Evolutionary conservation across 2,888 invertebrate species (phyloP), one percentile per base, ranked within the genome.

Genomic region (Synergus gifuensis): DNA sequence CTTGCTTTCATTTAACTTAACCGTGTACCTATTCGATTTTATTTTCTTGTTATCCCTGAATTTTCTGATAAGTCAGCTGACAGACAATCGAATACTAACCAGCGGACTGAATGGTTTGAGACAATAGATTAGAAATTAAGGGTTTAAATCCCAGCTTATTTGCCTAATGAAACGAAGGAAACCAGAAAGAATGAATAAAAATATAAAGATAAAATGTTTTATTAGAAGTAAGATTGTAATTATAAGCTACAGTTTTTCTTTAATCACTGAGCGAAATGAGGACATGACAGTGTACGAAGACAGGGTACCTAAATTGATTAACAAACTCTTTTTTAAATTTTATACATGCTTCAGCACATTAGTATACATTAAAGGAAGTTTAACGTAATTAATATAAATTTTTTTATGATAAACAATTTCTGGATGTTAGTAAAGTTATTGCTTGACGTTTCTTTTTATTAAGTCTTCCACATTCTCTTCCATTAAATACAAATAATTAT

Each of bases 31-130:
- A 28, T 28, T 9, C n/a, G 2, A 9, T 18, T 54, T 18, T 9
- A 12, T 8, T 62, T 22, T 62, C 22, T 4, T 4, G 14, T 5
- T 12, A 60, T 2, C 22, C 12, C 0, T 62, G 3, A 62, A 18
- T 9, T 54, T 18, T 0, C 2, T 8, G 9, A n/a, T 8, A 54
- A 28, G 54, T 36, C 36, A 54, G 49, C 18, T 11, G n/a, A 73
- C n/a, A 54, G 54, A 73, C 73, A 73, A 73, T 73, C 73, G 11
- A 73, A 73, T 73, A 54, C 11, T 4, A 73, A 49, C 16, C 1
- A 73, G 73, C 40, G 73, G 54, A 16, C 49, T 73, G 36, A 73
- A 73, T 73, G 54, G 54, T n/a, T 54, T 73, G 40, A 40, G 54
- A 36, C n/a, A 16, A 54, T 40, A 54, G 73, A 49, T 40, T 36